These are phyloP conservation scores for Brachylomia viminalis DNA, from an alignment of 2,888 invertebrate species.

Conservation along the genomic window DNA sequence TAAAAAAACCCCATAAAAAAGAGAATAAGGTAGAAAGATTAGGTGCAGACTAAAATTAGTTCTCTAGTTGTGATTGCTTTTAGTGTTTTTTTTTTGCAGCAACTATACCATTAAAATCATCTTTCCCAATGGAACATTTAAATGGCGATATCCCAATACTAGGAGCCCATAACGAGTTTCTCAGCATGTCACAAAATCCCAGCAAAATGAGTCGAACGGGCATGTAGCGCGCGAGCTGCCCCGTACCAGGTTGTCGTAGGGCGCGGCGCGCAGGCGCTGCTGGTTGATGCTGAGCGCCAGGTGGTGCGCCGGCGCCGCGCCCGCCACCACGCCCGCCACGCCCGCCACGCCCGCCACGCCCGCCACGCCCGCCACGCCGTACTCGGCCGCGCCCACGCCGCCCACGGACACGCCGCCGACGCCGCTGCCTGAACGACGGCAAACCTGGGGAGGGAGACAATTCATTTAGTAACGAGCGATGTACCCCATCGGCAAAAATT, in stretches of 20 bases:
- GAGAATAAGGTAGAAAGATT: neutral
- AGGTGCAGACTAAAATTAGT: neutral
- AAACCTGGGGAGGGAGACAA: slow-evolving; percentile 76
- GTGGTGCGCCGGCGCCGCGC: slow-evolving; percentile 90
- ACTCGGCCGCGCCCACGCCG: slow-evolving; percentile 77
- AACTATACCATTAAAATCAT: neutral
- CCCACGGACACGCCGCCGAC: slow-evolving; percentile 71
- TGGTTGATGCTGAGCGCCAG: slow-evolving; percentile 98
- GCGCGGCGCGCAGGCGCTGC: slow-evolving; percentile 94
- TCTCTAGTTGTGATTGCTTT: neutral
- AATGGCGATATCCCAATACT: neutral
- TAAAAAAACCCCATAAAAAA: neutral
- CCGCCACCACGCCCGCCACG: slow-evolving; percentile 88
- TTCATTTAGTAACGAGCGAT: neutral
- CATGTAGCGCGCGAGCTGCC: too few relatives aligned
- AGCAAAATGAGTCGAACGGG: neutral
- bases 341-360: slow-evolving; percentile 78
- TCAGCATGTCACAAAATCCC: neutral
- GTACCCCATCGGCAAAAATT: neutral
- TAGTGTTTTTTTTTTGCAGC: too few relatives aligned
- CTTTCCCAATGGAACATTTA: neutral
- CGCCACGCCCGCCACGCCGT: slow-evolving; percentile 71
- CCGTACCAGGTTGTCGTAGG: slow-evolving; percentile 93
- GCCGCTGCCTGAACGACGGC: slow-evolving; percentile 86
- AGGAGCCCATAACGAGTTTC: neutral